Evolutionary conservation across 92 coral and sea anemone genomes (phyloP).

Genomic region (Hydrozoanthus gracilis): DNA sequence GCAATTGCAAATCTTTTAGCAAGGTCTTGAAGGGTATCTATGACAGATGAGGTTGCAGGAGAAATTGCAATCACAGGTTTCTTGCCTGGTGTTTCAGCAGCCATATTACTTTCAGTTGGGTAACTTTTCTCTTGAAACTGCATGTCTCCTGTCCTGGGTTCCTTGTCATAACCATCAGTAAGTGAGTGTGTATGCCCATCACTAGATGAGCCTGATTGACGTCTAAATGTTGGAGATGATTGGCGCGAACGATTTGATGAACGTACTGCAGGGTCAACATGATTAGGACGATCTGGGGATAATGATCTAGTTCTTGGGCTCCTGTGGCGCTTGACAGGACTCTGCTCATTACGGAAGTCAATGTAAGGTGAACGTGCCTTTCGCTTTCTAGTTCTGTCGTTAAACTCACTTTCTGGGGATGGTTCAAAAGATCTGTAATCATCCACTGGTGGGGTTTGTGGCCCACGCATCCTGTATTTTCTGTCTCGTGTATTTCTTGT

Average conservation of each 20-base stretch:
- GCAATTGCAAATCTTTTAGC: constrained; percentile 99
- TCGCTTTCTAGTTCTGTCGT: constrained; percentile 78
- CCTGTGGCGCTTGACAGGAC: constrained; percentile 76
- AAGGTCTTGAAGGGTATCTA: constrained; percentile 98
- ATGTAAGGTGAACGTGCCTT: constrained; percentile 74
- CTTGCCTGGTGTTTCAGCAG: constrained; percentile 61
- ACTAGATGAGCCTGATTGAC: constrained; percentile 77
- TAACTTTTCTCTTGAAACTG: constrained; percentile 65
- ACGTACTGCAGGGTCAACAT: constrained; percentile 49
- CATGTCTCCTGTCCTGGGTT: constrained; percentile 65
- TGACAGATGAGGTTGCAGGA: constrained; percentile 64
- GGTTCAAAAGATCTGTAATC: constrained; percentile 73
- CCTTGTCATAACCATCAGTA: constrained; percentile 63
- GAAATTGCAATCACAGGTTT: constrained; percentile 68
- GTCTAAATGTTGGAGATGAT: constrained; percentile 77
- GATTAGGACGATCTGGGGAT: constrained; percentile 74
- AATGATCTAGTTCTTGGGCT: constrained; percentile 89
- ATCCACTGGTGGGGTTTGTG: constrained; percentile 80
- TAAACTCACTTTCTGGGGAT: constrained; percentile 66
- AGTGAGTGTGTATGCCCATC: constrained; percentile 81
- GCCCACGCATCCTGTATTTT: constrained; percentile 75
- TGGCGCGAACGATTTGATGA: constrained; percentile 70
- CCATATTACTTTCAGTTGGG: constrained; percentile 66
- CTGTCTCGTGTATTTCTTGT: constrained; percentile 74
- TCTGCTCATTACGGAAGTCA: constrained; percentile 66